Conservation (phyloP, 2,888 invertebrate species). For the Ectemnius continuus region DNA sequence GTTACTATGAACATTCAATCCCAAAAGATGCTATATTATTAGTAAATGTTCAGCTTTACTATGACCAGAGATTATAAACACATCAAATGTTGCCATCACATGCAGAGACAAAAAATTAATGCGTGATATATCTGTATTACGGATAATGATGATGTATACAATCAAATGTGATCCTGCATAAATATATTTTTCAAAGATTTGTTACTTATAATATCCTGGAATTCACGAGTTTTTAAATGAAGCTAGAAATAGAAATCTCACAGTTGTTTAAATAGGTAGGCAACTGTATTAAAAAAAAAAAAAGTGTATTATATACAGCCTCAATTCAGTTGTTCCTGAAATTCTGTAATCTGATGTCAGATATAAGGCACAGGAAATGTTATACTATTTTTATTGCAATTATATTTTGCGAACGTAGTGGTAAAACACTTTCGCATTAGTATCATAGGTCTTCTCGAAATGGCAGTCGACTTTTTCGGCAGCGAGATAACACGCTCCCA, state of each 20-base stretch:
- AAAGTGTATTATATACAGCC: too few species aligned
- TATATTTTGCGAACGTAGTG: conserved; percentile 77
- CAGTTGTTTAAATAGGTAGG: not conserved
- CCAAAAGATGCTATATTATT: not conserved
- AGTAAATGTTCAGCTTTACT: conserved; percentile 12
- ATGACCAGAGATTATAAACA: conserved; percentile 28
- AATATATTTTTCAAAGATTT: conserved; percentile 67
- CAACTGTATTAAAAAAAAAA: conserved; percentile 9
- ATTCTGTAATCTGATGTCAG: too few species aligned
- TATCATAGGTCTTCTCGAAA: conserved; percentile 84
- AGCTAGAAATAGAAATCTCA: too few species aligned
- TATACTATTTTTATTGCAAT: not conserved
- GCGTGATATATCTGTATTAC: conserved; percentile 32
- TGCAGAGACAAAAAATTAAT: conserved; percentile 16
- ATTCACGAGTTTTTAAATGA: too few species aligned
- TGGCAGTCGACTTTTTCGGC: conserved; percentile 85
- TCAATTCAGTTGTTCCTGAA: too few species aligned
- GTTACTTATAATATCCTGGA: conserved; percentile 22
- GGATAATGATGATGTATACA: conserved; percentile 52
- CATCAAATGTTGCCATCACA: conserved; percentile 28
- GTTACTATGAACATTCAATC: not conserved
- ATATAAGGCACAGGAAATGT: too few species aligned
- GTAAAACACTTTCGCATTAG: conserved; percentile 85
- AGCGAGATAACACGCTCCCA: conserved; percentile 92
- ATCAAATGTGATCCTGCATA: conserved; percentile 62